phyloP scores from a whole-genome alignment of 2,797 vertebrate genomes.

The Artibeus lituratus region DNA sequence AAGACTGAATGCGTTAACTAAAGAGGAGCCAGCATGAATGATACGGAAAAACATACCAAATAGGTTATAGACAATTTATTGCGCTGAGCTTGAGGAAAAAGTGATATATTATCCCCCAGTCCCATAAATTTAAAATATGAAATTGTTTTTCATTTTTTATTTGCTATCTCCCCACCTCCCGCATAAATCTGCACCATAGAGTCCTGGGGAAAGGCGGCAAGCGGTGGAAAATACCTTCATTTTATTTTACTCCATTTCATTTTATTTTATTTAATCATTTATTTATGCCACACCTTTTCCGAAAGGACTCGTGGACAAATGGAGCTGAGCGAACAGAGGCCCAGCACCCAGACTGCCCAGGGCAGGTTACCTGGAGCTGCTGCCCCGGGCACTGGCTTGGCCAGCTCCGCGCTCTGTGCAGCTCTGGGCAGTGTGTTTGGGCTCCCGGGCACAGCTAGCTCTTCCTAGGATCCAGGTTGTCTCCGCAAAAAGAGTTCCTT shows the following conservation, averaged over 20 bases:
- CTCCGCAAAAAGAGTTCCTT: not conserved
- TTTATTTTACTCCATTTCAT: slow-evolving; percentile 19
- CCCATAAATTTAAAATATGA: slow-evolving; percentile 65
- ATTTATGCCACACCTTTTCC: not conserved
- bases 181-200: slow-evolving; percentile 39
- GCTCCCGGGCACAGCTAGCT: not conserved
- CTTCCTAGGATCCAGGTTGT: not conserved
- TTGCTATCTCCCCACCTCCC: slow-evolving; percentile 29
- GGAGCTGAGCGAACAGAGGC: not conserved
- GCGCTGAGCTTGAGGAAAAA: not conserved
- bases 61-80: not conserved
- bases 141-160: slow-evolving; percentile 73
- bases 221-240: not conserved
- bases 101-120: slow-evolving; percentile 33
- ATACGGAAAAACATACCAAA: not conserved
- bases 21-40: not conserved
- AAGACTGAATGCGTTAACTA: not conserved
- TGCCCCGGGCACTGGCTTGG: not conserved
- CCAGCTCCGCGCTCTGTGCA: fast-evolving
- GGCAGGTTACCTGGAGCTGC: fast-evolving
- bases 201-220: not conserved
- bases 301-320: not conserved
- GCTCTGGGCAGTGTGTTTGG: not conserved
- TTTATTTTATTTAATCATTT: not conserved
- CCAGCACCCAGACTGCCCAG: fast-evolving